Percentiles rank a stretch among this genome's conserved stretches.
These are phyloP conservation scores for Rhingia rostrata DNA, from an alignment of 2,888 invertebrate species.

Conservation along the genomic window DNA sequence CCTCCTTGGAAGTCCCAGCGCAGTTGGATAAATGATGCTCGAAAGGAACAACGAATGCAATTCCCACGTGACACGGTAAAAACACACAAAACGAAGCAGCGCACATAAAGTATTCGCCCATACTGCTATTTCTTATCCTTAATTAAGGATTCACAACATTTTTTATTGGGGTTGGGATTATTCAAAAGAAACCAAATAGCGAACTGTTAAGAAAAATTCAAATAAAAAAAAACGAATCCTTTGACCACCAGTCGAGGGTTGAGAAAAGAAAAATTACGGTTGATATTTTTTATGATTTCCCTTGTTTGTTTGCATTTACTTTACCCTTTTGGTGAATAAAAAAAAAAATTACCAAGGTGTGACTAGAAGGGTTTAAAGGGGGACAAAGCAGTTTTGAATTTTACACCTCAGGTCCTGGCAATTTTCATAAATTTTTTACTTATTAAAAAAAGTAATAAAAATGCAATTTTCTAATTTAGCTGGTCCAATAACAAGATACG, in stretches of 20 bases:
- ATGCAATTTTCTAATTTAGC: slow-evolving; percentile 64
- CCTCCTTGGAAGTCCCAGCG: slow-evolving; percentile 45
- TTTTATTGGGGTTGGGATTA: slow-evolving; percentile 83
- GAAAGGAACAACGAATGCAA: slow-evolving; percentile 69
- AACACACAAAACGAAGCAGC: slow-evolving; percentile 40
- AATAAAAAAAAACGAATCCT: slow-evolving; percentile 56
- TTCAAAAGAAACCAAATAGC: slow-evolving; percentile 80
- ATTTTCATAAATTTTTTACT: slow-evolving; percentile 66
- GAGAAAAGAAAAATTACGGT: slow-evolving; percentile 68
- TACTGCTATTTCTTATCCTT: slow-evolving; percentile 76
- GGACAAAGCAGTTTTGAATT: slow-evolving; percentile 20
- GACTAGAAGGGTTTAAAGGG: slow-evolving; percentile 9
- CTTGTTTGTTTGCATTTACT: slow-evolving; percentile 66
- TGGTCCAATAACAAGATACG: slow-evolving; percentile 38
- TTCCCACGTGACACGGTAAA: slow-evolving; percentile 76
- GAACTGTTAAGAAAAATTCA: slow-evolving; percentile 61
- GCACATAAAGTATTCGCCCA: slow-evolving; percentile 63
- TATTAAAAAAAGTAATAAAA: slow-evolving; percentile 67
- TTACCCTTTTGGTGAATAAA: slow-evolving; percentile 46
- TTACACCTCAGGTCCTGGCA: slow-evolving; percentile 53
- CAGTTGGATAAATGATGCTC: slow-evolving; percentile 73
- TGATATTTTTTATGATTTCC: slow-evolving; percentile 69
- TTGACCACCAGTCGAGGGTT: slow-evolving; percentile 51
- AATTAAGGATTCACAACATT: slow-evolving; percentile 83
- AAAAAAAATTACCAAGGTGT: slow-evolving; percentile 1